A percentile compares a stretch with the other conserved stretches of the same genome.
Evolutionary conservation across 1,140 invertebrate species (phyloP).

Genomic region (Heliconius hewitsoni): DNA sequence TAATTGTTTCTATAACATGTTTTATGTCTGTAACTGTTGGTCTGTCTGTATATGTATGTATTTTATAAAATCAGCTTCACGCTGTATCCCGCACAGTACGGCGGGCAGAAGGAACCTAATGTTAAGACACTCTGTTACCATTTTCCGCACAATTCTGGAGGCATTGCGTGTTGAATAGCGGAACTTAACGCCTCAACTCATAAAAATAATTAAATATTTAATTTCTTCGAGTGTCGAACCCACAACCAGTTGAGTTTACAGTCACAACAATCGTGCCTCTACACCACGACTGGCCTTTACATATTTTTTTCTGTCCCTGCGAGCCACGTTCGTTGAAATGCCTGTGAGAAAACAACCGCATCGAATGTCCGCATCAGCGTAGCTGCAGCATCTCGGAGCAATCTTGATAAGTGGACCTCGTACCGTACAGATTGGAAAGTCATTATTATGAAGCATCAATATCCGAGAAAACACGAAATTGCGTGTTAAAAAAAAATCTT

Average conservation of each 20-base stretch:
- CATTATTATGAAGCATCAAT: neutral
- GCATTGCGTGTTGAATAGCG: too few relatives aligned
- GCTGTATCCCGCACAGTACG: too few relatives aligned
- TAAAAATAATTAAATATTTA: too few relatives aligned
- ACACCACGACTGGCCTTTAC: too few relatives aligned
- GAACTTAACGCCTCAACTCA: too few relatives aligned
- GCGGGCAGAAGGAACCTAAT: too few relatives aligned
- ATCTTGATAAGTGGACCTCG: conserved; percentile 27
- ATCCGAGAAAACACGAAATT: conserved; percentile 7
- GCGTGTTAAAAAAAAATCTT: neutral
- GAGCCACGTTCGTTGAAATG: neutral
- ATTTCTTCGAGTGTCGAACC: too few relatives aligned
- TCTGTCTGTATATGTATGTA: neutral
- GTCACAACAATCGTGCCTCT: too few relatives aligned
- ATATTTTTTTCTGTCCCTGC: neutral
- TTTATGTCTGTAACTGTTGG: neutral
- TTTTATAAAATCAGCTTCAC: too few relatives aligned
- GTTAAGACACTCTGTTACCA: too few relatives aligned
- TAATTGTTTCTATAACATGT: neutral
- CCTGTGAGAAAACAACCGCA: conserved; percentile 34
- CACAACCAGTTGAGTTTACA: too few relatives aligned
- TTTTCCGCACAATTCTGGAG: too few relatives aligned
- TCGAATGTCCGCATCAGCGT: conserved; percentile 33
- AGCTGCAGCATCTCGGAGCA: conserved; percentile 24
- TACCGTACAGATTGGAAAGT: conserved; percentile 30